These are phyloP conservation scores for Rotaria macrura DNA, from an alignment of 2,888 invertebrate species.

Conservation along the genomic window DNA sequence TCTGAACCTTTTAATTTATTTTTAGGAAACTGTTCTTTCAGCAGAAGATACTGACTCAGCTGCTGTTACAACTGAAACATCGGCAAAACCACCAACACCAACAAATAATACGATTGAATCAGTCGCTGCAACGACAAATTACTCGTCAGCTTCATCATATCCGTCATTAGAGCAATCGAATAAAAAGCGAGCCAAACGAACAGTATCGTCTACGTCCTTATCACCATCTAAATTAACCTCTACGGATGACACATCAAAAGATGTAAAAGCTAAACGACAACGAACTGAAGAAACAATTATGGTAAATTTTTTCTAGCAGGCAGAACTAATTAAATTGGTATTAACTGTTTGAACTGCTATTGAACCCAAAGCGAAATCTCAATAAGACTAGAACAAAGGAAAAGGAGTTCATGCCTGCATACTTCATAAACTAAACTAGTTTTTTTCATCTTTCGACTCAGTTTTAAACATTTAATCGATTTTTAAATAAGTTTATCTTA, in stretches of 20 bases:
- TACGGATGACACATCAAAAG: not conserved
- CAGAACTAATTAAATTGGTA: too few species aligned
- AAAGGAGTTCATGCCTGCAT: too few species aligned
- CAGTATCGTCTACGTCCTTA: not conserved
- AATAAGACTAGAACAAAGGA: too few species aligned
- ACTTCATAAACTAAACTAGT: too few species aligned
- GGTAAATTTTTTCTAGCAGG: not conserved
- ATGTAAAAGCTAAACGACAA: not conserved
- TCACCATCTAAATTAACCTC: not conserved
- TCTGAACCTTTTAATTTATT: too few species aligned
- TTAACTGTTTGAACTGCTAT: too few species aligned
- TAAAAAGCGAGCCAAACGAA: not conserved
- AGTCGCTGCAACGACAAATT: not conserved
- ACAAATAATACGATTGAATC: not conserved
- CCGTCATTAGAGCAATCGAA: not conserved
- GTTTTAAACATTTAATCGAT: too few species aligned
- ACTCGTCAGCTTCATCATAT: not conserved
- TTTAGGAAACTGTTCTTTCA: constrained; percentile 10
- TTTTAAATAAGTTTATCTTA: too few species aligned
- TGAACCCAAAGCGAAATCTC: too few species aligned
- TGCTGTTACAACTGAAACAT: not conserved
- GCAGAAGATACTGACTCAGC: not conserved
- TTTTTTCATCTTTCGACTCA: too few species aligned
- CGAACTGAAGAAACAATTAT: not conserved
- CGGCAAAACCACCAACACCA: not conserved